phyloP scores from a whole-genome alignment of 2,888 invertebrate genomes.

The Hypselothyrea guttata region DNA sequence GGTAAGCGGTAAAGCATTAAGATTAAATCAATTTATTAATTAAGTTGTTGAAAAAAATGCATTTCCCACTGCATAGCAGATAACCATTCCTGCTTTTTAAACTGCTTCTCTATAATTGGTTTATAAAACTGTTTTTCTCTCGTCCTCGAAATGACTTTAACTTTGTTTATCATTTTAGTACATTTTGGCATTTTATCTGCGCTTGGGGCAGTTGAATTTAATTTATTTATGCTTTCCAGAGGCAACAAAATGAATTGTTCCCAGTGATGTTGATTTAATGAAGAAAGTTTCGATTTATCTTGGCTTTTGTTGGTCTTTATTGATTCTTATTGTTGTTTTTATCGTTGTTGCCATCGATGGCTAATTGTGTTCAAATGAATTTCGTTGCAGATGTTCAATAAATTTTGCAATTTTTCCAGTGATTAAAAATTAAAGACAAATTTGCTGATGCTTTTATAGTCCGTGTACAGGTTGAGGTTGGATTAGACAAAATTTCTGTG shows the following conservation, averaged over 20 bases:
- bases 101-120: conserved; percentile 1
- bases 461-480: no score
- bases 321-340: conserved; percentile 7
- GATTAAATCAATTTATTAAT: no score
- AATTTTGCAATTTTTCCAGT: not conserved
- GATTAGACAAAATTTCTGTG: no score
- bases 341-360: conserved; percentile 1
- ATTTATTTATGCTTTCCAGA: conserved; percentile 17
- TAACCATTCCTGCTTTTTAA: no score
- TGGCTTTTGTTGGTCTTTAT: conserved; percentile 5
- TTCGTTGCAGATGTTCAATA: not conserved
- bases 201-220: conserved; percentile 21
- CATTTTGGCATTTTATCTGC: not conserved
- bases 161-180: conserved; percentile 24
- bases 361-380: conserved; percentile 3
- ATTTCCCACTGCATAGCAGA: no score
- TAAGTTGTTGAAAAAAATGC: no score
- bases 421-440: not conserved
- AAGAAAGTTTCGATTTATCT: conserved; percentile 14
- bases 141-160: conserved; percentile 32
- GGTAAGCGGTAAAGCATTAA: no score
- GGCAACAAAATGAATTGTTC: conserved; percentile 11
- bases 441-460: no score
- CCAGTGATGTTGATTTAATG: conserved; percentile 14
- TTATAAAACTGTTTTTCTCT: conserved; percentile 35